Base-by-base conservation (phyloP, 2,888 invertebrate genomes). In the Xanthorhoe spadicearia region DNA sequence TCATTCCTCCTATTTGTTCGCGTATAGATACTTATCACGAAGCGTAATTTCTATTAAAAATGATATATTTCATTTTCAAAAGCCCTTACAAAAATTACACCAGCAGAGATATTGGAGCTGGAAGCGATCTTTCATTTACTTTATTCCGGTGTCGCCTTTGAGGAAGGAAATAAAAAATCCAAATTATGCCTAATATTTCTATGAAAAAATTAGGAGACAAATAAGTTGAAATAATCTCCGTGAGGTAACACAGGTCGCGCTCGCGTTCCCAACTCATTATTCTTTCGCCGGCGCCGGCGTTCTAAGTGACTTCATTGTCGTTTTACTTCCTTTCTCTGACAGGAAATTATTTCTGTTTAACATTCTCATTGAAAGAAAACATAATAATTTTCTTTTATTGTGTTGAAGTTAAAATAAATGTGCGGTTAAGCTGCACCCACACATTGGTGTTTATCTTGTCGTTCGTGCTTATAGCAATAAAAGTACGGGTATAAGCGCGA, bases 281-380 rank as follows among this genome's bases (percentile, higher is more conserved):
- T 90, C 89, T 87, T 85, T 82, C 80, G 75, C 82, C 83, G 82
- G 82, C 80, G 75, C 82, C 83, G 82, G 82, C 78, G 73, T 77
- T 82, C 82, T 85, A 86, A 89, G 84, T 86, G 86, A 87, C 86
- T 88, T 85, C 86, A 86, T 86, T 86, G 85, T 83, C 86, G 83
- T 85, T 83, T 83, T 83, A 85, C 87, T 90, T 90, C 88, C 89
- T 88, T 88, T 87, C 87, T 77, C 75, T 74, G 72, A 71, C 81
- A 80, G 80, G 82, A 85, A 86, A 89, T 85, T 83, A 89, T 88
- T 88, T 86, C 83, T 85, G 84, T 86, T 86, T 85, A 81, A 78
- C 80, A 73, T 74, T 78, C 79, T 80, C 82, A 83, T 83, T 84
- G 81, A 83, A 81, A 83, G 70, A 48, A 81, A 80, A 80, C 83